Evolutionary conservation across 2,113 vertebrate genomes (phyloP).

Genomic region (Gavialis gangeticus): DNA sequence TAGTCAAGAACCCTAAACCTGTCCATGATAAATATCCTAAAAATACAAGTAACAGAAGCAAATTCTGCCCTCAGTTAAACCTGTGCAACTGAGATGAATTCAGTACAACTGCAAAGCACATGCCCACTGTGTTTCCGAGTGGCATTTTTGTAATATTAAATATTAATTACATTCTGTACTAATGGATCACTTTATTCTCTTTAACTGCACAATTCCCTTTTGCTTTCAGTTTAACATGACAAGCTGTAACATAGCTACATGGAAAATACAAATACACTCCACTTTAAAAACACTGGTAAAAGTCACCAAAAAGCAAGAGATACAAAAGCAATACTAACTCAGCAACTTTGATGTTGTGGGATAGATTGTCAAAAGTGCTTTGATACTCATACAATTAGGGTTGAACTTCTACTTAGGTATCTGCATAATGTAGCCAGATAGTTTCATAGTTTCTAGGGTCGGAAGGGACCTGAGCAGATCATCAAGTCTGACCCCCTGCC

Average conservation of each 20-base stretch:
- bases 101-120: background rate
- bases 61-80: background rate
- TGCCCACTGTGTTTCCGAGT: constrained; percentile 6
- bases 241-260: background rate
- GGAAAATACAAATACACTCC: background rate
- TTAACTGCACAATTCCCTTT: background rate
- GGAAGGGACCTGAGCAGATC: too few species aligned
- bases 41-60: background rate
- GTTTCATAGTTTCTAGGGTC: background rate
- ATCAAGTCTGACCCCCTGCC: too few species aligned
- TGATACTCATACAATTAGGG: background rate
- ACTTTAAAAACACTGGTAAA: background rate
- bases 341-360: background rate
- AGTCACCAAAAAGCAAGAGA: background rate
- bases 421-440: background rate
- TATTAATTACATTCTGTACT: background rate
- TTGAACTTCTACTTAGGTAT: background rate
- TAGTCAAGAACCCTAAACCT: background rate
- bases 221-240: background rate
- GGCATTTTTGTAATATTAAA: background rate
- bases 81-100: background rate
- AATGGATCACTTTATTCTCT: background rate
- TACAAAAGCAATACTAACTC: background rate
- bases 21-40: constrained; percentile 17
- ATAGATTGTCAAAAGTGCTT: background rate